A percentile compares a stretch with the other conserved stretches of the same genome.
These are phyloP conservation scores for Sandelia bainsii DNA, from an alignment of 2,797 vertebrate species.

Conservation along the genomic window DNA sequence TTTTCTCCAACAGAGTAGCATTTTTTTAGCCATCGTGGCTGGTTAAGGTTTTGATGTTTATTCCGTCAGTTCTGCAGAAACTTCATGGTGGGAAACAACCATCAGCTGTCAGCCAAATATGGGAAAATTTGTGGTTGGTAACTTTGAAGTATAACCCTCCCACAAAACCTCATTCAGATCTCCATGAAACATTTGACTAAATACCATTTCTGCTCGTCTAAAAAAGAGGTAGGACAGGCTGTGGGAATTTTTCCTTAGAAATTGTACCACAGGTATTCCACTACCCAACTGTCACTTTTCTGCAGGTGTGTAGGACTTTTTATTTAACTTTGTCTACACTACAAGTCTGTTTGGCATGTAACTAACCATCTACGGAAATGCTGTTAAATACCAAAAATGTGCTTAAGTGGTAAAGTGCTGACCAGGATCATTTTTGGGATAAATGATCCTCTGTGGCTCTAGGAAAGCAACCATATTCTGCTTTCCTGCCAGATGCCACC, in stretches of 20 bases:
- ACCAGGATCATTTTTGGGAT: not conserved
- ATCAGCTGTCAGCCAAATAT: not conserved
- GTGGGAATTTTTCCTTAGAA: not conserved
- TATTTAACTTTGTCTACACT: not conserved
- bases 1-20: not conserved
- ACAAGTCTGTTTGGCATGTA: constrained; percentile 1
- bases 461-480: not conserved
- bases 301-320: constrained; percentile 1
- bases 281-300: not conserved
- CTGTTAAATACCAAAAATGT: not conserved
- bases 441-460: not conserved
- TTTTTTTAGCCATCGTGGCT: not conserved
- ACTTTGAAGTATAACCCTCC: not conserved
- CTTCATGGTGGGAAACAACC: not conserved
- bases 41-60: not conserved
- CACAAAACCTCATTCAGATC: not conserved
- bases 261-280: not conserved
- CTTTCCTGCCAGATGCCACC: not conserved
- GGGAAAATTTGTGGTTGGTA: not conserved
- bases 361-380: constrained; percentile 1
- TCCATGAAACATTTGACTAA: not conserved
- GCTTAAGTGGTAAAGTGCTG: not conserved
- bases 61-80: constrained; percentile 11
- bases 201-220: not conserved
- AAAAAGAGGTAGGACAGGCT: not conserved